Conservation (phyloP, 1,140 invertebrate species). For the Mercenaria mercenaria region DNA sequence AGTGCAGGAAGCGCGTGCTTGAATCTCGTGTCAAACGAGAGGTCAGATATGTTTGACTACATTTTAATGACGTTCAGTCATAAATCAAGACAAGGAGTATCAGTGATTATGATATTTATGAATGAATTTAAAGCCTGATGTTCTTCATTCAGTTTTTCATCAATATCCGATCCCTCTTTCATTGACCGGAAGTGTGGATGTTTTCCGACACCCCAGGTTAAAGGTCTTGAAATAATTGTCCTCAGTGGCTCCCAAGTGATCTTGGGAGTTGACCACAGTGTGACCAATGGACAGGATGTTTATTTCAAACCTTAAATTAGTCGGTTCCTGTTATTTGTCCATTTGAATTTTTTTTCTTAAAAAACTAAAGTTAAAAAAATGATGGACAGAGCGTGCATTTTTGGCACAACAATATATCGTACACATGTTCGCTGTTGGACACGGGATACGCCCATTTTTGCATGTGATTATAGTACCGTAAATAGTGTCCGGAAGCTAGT, state of each 20-base stretch:
- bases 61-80: slow-evolving; percentile 7
- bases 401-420: too few relatives aligned
- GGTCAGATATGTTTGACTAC: slow-evolving; percentile 45
- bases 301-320: background rate
- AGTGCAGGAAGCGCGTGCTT: slow-evolving; percentile 50
- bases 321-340: slow-evolving; percentile 5
- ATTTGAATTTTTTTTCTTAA: background rate
- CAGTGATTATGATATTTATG: slow-evolving; percentile 25
- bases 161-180: background rate
- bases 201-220: slow-evolving; percentile 9
- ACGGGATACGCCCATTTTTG: too few relatives aligned
- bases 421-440: too few relatives aligned
- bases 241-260: background rate
- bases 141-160: background rate
- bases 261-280: slow-evolving; percentile 18
- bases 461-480: too few relatives aligned
- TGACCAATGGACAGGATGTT: slow-evolving; percentile 5
- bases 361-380: background rate
- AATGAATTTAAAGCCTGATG: background rate
- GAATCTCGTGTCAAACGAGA: slow-evolving; percentile 41
- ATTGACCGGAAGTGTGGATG: background rate
- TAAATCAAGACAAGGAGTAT: slow-evolving; percentile 3
- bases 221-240: slow-evolving; percentile 29
- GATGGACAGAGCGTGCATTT: too few relatives aligned
- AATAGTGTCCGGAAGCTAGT: too few relatives aligned